A percentile compares a stretch with the other conserved stretches of the same genome.
Evolutionary conservation across 2,888 invertebrate species (phyloP).

Genomic region (Fragum sueziense): DNA sequence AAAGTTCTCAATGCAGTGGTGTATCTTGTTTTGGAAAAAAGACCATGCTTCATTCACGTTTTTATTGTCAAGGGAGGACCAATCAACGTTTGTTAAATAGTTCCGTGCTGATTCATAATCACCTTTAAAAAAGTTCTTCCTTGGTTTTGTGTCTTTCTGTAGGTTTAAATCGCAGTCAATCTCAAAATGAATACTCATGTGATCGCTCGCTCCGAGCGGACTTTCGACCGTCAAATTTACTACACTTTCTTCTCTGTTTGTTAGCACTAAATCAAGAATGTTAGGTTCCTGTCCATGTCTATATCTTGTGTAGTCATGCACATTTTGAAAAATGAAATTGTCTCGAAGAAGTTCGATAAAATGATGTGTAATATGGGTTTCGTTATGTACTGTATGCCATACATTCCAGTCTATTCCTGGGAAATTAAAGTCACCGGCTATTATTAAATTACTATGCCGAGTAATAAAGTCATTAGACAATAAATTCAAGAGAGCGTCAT

Average conservation of each 20-base stretch:
- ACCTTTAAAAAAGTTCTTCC: background rate
- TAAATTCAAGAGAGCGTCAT: too few relatives aligned
- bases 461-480: too few relatives aligned
- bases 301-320: background rate
- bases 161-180: background rate
- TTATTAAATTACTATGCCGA: too few relatives aligned
- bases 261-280: background rate
- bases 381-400: too few relatives aligned
- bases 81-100: background rate
- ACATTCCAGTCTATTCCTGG: too few relatives aligned
- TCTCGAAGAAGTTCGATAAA: background rate
- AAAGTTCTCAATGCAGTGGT: background rate
- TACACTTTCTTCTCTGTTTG: background rate
- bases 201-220: background rate
- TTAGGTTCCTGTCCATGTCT: background rate
- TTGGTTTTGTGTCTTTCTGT: background rate
- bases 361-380: too few relatives aligned
- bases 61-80: background rate
- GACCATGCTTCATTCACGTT: background rate
- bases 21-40: background rate
- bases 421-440: too few relatives aligned
- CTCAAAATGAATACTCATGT: background rate
- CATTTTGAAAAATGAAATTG: background rate
- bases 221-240: background rate
- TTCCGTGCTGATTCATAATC: background rate